These are phyloP conservation scores for Tholera decimalis DNA, from an alignment of 2,888 invertebrate genomes.

Conservation along the genomic window DNA sequence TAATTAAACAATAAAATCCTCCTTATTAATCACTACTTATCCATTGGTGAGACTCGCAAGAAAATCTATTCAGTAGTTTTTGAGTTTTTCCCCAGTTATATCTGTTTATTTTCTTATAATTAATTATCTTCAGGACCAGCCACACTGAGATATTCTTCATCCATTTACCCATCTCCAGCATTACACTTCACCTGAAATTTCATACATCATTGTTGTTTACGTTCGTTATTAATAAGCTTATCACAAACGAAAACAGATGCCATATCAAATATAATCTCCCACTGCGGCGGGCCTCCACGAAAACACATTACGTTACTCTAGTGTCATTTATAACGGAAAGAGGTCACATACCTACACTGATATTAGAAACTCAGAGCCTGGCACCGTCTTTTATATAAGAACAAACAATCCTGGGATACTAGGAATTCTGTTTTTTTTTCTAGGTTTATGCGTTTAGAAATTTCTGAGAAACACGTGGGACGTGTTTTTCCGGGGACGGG, in stretches of 20 bases:
- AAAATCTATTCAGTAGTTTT: no score
- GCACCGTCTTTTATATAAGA: constrained; percentile 8
- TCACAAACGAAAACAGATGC: constrained; percentile 38
- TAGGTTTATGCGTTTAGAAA: neutral
- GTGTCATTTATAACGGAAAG: constrained; percentile 49
- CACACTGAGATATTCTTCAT: no score
- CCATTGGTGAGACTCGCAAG: no score
- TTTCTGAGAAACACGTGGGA: no score
- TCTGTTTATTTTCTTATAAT: no score
- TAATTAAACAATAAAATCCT: no score
- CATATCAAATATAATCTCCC: constrained; percentile 37
- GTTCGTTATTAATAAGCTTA: constrained; percentile 51
- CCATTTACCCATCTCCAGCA: neutral
- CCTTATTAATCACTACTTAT: no score
- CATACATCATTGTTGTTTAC: constrained; percentile 27
- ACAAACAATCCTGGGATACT: constrained; percentile 2
- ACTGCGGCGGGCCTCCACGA: constrained; percentile 29
- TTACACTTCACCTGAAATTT: neutral
- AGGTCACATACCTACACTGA: constrained; percentile 49
- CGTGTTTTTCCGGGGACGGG: no score
- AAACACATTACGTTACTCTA: constrained; percentile 45
- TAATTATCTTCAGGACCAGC: no score
- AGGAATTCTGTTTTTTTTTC: neutral
- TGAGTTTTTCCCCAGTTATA: no score
- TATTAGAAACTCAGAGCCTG: constrained; percentile 30